phyloP scores from a whole-genome alignment of 2,797 vertebrate genomes.

The Brotula barbata region DNA sequence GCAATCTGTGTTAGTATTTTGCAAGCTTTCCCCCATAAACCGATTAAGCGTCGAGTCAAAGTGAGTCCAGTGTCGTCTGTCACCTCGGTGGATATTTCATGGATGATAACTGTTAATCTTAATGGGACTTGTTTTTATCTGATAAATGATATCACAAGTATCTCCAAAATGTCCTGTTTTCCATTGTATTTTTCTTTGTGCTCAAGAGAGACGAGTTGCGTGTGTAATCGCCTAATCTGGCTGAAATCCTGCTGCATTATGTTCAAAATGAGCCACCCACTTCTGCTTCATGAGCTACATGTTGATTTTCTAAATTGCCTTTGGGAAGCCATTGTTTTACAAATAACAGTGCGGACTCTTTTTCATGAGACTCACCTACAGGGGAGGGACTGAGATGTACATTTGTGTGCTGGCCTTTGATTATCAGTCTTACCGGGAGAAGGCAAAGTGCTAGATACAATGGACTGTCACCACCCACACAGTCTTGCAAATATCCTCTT shows the following conservation, averaged over 20 bases:
- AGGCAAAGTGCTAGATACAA: constrained; percentile 60
- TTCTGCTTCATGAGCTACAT: constrained; percentile 9
- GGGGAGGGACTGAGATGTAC: constrained; percentile 30
- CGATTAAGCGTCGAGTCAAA: too few relatives aligned
- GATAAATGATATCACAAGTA: not conserved
- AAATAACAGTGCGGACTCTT: constrained; percentile 61
- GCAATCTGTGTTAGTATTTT: too few relatives aligned
- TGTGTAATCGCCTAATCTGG: constrained; percentile 8
- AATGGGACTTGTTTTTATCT: constrained; percentile 3
- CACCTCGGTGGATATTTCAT: not conserved
- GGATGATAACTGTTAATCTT: not conserved
- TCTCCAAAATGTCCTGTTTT: not conserved
- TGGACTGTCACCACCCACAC: constrained; percentile 62
- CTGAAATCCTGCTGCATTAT: not conserved
- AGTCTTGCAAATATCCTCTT: constrained; percentile 53
- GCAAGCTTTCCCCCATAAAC: too few relatives aligned
- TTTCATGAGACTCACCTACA: constrained; percentile 34
- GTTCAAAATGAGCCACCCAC: constrained; percentile 14
- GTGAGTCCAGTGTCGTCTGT: not conserved
- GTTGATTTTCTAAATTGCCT: constrained; percentile 20
- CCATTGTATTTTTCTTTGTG: not conserved
- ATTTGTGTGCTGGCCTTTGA: constrained; percentile 49
- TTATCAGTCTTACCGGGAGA: constrained; percentile 59
- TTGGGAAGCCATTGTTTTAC: constrained; percentile 26
- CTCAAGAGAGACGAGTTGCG: not conserved